Percentiles rank a stretch among this genome's conserved stretches.
Evolutionary conservation across 1,140 invertebrate species (phyloP).

Genomic region (Hormaphis cornu): DNA sequence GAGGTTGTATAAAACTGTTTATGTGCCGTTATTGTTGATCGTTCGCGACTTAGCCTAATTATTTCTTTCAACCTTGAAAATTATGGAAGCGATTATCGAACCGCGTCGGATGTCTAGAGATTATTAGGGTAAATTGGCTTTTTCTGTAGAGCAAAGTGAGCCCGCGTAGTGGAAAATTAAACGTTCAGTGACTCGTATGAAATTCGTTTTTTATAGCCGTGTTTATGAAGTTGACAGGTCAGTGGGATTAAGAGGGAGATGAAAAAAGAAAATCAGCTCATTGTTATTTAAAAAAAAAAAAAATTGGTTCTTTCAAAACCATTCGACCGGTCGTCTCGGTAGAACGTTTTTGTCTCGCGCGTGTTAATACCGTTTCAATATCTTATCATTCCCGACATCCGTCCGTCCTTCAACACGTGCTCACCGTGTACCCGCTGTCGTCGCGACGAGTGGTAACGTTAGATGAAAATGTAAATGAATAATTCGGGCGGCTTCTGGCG

Average conservation of each 20-base stretch:
- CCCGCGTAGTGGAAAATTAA: not conserved
- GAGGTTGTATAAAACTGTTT: not conserved
- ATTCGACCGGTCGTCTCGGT: not conserved
- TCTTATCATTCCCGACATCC: not conserved
- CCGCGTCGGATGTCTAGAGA: too few species aligned
- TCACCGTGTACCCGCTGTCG: too few species aligned
- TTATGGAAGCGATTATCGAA: not conserved
- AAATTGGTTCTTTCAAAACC: not conserved
- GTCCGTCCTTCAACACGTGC: too few species aligned
- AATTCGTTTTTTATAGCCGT: not conserved
- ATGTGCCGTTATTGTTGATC: not conserved
- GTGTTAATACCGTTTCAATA: not conserved
- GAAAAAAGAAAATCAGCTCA: not conserved
- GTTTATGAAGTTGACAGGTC: not conserved
- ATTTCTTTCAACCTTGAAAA: not conserved
- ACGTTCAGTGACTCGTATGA: not conserved
- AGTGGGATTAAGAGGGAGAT: not conserved
- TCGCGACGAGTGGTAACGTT: too few species aligned
- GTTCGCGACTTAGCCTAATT: not conserved
- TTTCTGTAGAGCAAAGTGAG: too few species aligned
- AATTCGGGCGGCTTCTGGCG: too few species aligned
- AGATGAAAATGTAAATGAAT: too few species aligned
- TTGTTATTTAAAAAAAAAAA: not conserved
- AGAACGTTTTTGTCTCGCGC: not conserved
- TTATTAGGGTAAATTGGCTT: too few species aligned